A percentile compares a stretch with the other conserved stretches of the same genome.
phyloP scores from a whole-genome alignment of 2,888 invertebrate species.

The Ellobium chinense region DNA sequence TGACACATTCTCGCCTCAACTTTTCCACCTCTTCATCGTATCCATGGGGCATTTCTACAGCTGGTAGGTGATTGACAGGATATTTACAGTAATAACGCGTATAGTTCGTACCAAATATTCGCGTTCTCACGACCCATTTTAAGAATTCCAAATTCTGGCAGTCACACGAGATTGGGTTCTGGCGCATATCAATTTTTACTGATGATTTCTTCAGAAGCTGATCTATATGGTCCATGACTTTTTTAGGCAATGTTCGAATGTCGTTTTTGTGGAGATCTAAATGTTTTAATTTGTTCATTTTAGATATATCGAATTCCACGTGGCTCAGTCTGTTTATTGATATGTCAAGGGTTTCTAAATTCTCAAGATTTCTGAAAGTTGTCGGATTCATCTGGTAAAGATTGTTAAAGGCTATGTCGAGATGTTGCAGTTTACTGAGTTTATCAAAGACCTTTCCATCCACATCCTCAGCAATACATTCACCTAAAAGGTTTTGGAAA shows the following conservation, averaged over 20 bases:
- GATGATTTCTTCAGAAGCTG: not conserved
- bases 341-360: slow-evolving; percentile 32
- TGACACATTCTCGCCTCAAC: slow-evolving; percentile 29
- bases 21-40: slow-evolving; percentile 16
- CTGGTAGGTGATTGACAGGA: not conserved
- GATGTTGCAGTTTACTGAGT: slow-evolving; percentile 17
- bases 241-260: slow-evolving; percentile 19
- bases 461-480: slow-evolving; percentile 10
- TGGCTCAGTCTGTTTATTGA: slow-evolving; percentile 29
- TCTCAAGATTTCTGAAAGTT: slow-evolving; percentile 1
- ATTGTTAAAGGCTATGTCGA: slow-evolving; percentile 40
- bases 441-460: slow-evolving; percentile 30
- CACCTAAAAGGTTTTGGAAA: slow-evolving; percentile 34
- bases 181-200: slow-evolving; percentile 31
- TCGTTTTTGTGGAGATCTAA: slow-evolving; percentile 38
- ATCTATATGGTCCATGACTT: slow-evolving; percentile 22
- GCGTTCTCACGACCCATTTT: slow-evolving; percentile 36
- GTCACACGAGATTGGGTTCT: slow-evolving; percentile 47
- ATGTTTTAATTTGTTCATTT: slow-evolving; percentile 42
- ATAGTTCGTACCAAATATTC: slow-evolving; percentile 27
- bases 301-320: not conserved
- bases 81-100: slow-evolving; percentile 37
- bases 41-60: not conserved
- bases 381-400: not conserved
- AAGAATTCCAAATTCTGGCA: slow-evolving; percentile 47